Base-by-base conservation (phyloP, 2,888 invertebrate species). In the Caprella mutica region DNA sequence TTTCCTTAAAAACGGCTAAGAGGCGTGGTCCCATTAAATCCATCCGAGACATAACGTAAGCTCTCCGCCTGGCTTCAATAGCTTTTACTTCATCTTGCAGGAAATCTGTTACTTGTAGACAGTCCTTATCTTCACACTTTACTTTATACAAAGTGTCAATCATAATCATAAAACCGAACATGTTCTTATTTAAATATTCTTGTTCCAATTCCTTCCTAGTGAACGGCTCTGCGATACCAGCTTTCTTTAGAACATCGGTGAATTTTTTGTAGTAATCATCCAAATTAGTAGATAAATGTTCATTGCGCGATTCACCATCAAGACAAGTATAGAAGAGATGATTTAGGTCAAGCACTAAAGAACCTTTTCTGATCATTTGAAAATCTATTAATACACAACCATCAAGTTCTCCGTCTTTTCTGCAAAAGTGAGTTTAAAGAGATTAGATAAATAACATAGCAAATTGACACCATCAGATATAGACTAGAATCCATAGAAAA, bases 261-360 rank as follows among this genome's bases (percentile, higher is more conserved):
- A 38, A 38, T 38, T n/a, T 17, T 4, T 4, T 2, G 19, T 38
- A 38, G 4, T 38, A 38, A 38, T 17, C 4, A 17, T n/a, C n/a
- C n/a, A 38, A 19, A n/a, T 17, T 38, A 2, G n/a, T 4, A 4
- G 2, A 2, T 19, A 38, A 17, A 17, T 38, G n/a, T 19, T 38
- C 38, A 38, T 4, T 4, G 2, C 38, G 38, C n/a, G 19, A 4
- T 3, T 38, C 4, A n/a, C 38, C 38, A 38, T 38, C 48, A 60
- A 60, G 56, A 56, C 51, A 21, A n/a, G 14, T 21, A 5, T 17
- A 43, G 23, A n/a, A 21, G 44, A 21, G 14, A 23, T 17, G 23
- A 43, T 43, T 21, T 17, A 21, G 44, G 23, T 43, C 44, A 5
- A 2, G 3, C n/a, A 3, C n/a, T 17, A 21, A 21, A n/a, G 44